phyloP scores from a whole-genome alignment of 2,113 vertebrate species.

The Cnemophilus loriae region DNA sequence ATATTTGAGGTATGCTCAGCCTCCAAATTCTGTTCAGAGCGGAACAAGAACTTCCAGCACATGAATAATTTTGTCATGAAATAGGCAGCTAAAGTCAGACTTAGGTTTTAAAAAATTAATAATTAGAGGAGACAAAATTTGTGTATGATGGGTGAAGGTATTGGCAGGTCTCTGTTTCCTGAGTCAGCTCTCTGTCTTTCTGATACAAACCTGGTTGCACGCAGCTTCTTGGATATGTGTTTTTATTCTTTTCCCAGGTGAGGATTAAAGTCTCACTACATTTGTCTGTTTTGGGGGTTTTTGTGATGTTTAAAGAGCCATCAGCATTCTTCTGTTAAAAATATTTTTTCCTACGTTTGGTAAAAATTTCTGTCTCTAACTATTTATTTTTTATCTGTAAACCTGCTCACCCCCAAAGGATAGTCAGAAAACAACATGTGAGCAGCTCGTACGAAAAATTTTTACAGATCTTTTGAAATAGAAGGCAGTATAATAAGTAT shows the following conservation, averaged over 20 bases:
- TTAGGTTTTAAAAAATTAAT: neutral
- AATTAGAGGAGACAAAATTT: neutral
- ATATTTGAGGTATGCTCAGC: neutral
- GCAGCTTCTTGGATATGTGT: neutral
- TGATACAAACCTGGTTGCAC: neutral
- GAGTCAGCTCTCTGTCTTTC: neutral
- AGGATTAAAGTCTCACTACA: neutral
- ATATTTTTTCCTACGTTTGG: neutral
- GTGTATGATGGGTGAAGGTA: neutral
- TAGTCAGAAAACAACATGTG: neutral
- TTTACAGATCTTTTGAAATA: neutral
- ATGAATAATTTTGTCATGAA: neutral
- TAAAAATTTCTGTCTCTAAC: neutral
- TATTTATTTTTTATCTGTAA: neutral
- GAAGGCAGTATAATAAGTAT: neutral
- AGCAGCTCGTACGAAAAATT: neutral
- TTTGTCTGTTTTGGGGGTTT: rapidly evolving
- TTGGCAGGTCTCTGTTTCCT: neutral
- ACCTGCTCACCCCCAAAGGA: neutral
- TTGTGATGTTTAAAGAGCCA: neutral
- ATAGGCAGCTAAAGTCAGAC: neutral
- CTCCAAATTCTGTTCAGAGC: neutral
- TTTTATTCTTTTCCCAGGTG: neutral
- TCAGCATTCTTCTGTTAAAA: neutral
- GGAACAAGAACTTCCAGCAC: neutral